These are phyloP conservation scores for Stramonita haemastoma DNA, from an alignment of 2,888 invertebrate species.

Conservation along the genomic window DNA sequence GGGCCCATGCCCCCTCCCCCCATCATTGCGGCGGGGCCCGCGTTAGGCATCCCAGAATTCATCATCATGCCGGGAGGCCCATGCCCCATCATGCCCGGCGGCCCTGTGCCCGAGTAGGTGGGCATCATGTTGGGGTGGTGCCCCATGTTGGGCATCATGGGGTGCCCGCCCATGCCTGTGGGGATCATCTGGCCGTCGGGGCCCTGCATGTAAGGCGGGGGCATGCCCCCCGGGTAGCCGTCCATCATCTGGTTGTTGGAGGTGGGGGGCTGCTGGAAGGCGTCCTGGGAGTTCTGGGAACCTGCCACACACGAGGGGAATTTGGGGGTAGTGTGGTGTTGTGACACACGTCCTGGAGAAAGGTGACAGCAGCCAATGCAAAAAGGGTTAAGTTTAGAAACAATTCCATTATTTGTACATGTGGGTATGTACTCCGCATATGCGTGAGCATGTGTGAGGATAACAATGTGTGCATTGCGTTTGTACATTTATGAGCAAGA, in stretches of 20 bases:
- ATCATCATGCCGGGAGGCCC: background rate
- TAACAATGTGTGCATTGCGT: no score
- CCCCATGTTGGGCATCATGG: no score
- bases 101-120: conserved; percentile 42
- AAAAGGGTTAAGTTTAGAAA: no score
- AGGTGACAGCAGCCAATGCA: no score
- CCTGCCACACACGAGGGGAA: conserved; percentile 48
- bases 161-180: conserved; percentile 56
- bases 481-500: no score
- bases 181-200: conserved; percentile 63
- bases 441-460: no score
- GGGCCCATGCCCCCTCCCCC: conserved; percentile 51
- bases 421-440: no score
- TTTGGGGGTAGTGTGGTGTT: no score
- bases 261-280: conserved; percentile 67
- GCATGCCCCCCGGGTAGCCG: conserved; percentile 52
- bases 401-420: no score
- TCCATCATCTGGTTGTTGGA: conserved; percentile 63
- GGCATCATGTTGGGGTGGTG: conserved; percentile 48
- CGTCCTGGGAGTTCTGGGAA: conserved; percentile 71
- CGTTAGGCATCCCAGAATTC: conserved; percentile 38
- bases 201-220: conserved; percentile 65
- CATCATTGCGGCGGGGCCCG: conserved; percentile 46
- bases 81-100: conserved; percentile 46
- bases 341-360: no score